Base-by-base conservation (phyloP, 2,113 vertebrate species). In the Galbula dea region DNA sequence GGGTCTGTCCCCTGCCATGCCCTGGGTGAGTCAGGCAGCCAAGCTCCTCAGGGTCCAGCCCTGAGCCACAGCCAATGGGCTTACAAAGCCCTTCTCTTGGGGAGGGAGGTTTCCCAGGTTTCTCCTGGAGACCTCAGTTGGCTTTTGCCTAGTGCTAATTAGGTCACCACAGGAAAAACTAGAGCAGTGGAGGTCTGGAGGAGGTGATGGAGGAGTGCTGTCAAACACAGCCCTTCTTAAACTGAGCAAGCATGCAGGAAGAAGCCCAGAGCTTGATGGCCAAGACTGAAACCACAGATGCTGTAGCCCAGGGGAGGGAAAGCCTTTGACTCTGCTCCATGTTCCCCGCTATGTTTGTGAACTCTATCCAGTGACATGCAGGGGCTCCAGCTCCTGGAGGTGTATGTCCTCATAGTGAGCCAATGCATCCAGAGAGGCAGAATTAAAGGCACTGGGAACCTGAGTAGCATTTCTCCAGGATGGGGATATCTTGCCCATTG, bases 11-110 rank as follows among this genome's bases (percentile, higher is more conserved):
- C 57, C 22, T 4, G 6, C 32, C 7, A 0, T 32, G 57, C 49
- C 57, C 63, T 7, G 36, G 66, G 67, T 10, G 30, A 49, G 23
- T 14, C 69, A 49, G 52, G 37, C 74, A n/a, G 20, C 27, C 36
- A 6, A 21, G 41, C 34, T 55, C 30, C 34, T 39, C 19, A 4
- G 46, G 37, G 49, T 14, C 57, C 39, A 17, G 52, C 85, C 58
- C 41, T 5, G 0, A 52, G 83, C 4, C 0, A 46, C 6, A 39
- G 67, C 61, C 41, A 45, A 9, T 1, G 1, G 67, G 41, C 41
- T 88, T 13, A 43, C 55, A 51, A 51, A 20, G 41, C 39, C 55
- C 36, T 61, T 39, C 45, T 46, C 54, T 41, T 23, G 54, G 46
- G 61, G 45, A 11, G 27, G 48, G 7, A 63, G n/a, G n/a, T n/a